A percentile compares a stretch with the other conserved stretches of the same genome.
phyloP scores from a whole-genome alignment of 2,888 invertebrate genomes.

The Blastobasis adustella region DNA sequence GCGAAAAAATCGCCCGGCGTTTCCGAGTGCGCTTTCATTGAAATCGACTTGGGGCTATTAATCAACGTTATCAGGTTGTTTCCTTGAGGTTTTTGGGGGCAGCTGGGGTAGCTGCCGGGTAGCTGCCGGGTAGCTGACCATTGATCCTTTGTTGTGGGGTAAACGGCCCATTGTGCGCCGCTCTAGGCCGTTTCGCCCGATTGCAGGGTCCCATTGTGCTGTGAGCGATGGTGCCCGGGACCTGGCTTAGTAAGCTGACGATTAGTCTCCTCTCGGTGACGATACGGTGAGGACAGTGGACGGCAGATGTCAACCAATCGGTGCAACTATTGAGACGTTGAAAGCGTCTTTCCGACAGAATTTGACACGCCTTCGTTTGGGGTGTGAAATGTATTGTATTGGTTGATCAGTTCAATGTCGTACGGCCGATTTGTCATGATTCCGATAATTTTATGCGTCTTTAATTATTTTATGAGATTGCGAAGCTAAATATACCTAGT shows the following conservation, averaged over 20 bases:
- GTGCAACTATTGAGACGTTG: no score
- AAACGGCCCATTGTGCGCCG: slow-evolving; percentile 42
- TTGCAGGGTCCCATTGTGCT: slow-evolving; percentile 54
- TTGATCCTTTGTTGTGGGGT: slow-evolving; percentile 49
- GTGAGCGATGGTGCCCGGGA: slow-evolving; percentile 54
- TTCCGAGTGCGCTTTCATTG: slow-evolving; percentile 57
- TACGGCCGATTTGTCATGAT: no score
- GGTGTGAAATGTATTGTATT: no score
- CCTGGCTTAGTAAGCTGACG: slow-evolving; percentile 44
- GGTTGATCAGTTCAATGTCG: no score
- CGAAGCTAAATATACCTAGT: no score
- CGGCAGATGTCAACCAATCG: no score
- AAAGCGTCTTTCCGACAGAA: no score
- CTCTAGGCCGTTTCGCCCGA: slow-evolving; percentile 41
- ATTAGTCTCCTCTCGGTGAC: slow-evolving; percentile 48
- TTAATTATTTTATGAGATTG: no score
- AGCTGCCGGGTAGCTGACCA: slow-evolving; percentile 38
- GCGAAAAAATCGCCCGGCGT: slow-evolving; percentile 35
- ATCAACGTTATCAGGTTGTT: slow-evolving; percentile 70
- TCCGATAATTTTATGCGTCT: no score
- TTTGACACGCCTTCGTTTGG: no score
- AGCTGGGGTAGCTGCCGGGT: no score
- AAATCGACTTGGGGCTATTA: slow-evolving; percentile 69
- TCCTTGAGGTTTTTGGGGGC: slow-evolving; percentile 59
- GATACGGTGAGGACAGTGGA: no score